These are phyloP conservation scores for Tridacna gigas DNA, from an alignment of 2,888 invertebrate species.

Conservation along the genomic window DNA sequence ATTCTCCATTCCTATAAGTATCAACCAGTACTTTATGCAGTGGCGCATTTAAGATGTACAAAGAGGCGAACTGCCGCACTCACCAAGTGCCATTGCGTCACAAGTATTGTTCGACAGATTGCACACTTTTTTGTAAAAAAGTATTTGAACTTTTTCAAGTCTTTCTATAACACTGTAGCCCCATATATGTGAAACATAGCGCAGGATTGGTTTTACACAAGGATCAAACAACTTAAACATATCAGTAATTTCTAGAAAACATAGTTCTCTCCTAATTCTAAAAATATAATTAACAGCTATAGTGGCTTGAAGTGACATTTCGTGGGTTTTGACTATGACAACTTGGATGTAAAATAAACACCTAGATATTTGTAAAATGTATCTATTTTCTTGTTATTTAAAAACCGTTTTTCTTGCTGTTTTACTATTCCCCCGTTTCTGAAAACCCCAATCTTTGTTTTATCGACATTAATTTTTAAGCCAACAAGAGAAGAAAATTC, in stretches of 20 bases:
- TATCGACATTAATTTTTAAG: constrained; percentile 21
- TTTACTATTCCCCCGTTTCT: constrained; percentile 19
- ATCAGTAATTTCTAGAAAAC: too few relatives aligned
- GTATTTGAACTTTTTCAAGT: constrained; percentile 37
- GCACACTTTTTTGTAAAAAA: constrained; percentile 28
- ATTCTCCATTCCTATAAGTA: constrained; percentile 26
- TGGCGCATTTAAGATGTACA: constrained; percentile 14
- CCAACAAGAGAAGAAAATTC: constrained; percentile 11
- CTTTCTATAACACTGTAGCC: constrained; percentile 18
- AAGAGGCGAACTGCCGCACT: constrained; percentile 34
- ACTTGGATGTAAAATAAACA: constrained; percentile 29
- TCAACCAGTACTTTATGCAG: constrained; percentile 34
- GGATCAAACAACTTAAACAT: too few relatives aligned
- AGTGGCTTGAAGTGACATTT: constrained; percentile 11
- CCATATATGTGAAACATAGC: constrained; percentile 40
- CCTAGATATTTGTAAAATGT: constrained; percentile 28
- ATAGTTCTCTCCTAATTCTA: background rate
- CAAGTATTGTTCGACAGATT: constrained; percentile 21
- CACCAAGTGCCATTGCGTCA: too few relatives aligned
- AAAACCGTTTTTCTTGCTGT: constrained; percentile 34
- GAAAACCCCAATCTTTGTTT: constrained; percentile 40
- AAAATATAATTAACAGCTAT: constrained; percentile 19
- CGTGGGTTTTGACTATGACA: constrained; percentile 20
- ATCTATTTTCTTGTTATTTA: constrained; percentile 20
- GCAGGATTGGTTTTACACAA: too few relatives aligned